Base-by-base conservation (phyloP, 2,797 vertebrate genomes). In the Rhinophrynus dorsalis region DNA sequence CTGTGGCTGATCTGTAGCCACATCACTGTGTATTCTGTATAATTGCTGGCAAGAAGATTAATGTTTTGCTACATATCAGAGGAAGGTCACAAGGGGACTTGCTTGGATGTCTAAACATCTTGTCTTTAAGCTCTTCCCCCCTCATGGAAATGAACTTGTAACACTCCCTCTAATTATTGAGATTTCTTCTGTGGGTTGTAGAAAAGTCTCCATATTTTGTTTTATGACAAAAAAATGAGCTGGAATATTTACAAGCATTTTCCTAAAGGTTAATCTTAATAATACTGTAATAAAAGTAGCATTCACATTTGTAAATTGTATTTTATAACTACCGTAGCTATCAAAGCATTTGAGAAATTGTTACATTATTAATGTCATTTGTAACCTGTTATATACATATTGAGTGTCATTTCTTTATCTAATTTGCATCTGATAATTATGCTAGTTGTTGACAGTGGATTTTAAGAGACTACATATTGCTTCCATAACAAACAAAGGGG, bases 41-140 rank as follows among this genome's bases (percentile, higher is more conserved):
- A 95, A 94, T 91, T 92, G 91, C 93, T 96, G 94, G 95, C 94
- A 96, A 95, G 94, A 94, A 96, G 96, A 98, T 97, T 94, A 96
- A 96, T 96, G 95, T 96, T 96, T 96, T 95, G 93, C 94, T 96
- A 96, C 95, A 97, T 95, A 96, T 97, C 94, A 94, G 93, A 93
- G 88, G 94, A 92, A 92, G 93, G 95, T 92, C 93, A 91, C 91
- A 88, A 90, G 91, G 68, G 68, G 90, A 83, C 85, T 92, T 90
- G 89, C 80, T 84, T 87, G 88, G 84, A 91, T 92, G 92, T 94
- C 94, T 94, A 95, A 95, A 96, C 91, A 96, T 92, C 90, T 69
- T 86, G 88, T 90, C 86, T 89, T 93, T 86, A 84, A 81, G 78
- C 75, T 81, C 30, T 64, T 64, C 48, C 29, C 68, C 65, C 51